Base-by-base conservation (phyloP, 1,140 invertebrate species). In the Steinernema feltiae region DNA sequence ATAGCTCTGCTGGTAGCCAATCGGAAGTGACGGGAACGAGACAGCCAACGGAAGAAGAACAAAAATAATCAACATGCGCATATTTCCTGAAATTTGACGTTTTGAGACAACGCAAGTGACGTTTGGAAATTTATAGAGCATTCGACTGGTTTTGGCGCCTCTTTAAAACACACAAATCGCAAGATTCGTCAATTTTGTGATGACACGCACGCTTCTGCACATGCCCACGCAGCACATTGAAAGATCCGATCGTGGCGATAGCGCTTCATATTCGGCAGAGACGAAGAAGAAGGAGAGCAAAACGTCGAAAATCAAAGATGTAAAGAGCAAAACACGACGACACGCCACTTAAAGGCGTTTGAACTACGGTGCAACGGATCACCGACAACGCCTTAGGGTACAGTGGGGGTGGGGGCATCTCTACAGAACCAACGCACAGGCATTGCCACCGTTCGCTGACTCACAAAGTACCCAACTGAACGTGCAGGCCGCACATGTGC, bases 1-100 rank as follows among this genome's bases (percentile, higher is more conserved):
- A 32, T 78, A 75, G 17, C 73, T 76, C 71, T 84, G 82, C 53
- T 63, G 53, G 53, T 63, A 63, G 7, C 53, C 53, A 27, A 63
- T 63, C 24, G 53, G 53, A 63, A 63, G 53, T 21, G 53, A 63
- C 15, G 53, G 53, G 24, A 63, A 63, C 53, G 53, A 63, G 12
- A 63, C 53, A 7, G 53, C 53, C 24, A 63, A 27, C 2, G 53
- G 53, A 3, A 63, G 24, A 15, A 63, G 53, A 63, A 21, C 53
- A 3, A 63, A 21, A 27, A 63, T 63, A 27, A 63, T 3, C 12
- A 63, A 21, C 15, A 21, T n/a, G 2, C 24, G 7, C 15, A 63
- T n/a, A 15, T 3, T 63, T 63, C 15, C 53, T 63, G 53, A 63
- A 63, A 63, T 41, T 41, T 15, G 53, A 63, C 3, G 53, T 3